Evolutionary conservation across 2,113 vertebrate species (phyloP).

Genomic region (Chamaetylas fuelleborni): DNA sequence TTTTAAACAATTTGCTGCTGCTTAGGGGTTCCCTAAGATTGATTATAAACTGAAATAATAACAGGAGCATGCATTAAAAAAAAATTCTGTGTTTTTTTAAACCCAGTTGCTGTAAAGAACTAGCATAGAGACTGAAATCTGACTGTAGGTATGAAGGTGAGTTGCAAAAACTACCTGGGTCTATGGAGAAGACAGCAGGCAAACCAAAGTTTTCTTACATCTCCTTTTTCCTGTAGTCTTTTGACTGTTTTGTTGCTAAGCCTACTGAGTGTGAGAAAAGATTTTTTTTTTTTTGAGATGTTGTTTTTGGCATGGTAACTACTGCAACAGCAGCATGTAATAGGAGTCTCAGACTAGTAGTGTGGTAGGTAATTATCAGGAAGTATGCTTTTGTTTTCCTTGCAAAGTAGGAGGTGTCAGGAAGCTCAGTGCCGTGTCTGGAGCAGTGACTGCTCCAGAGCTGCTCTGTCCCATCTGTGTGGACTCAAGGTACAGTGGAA

Average conservation of each 20-base stretch:
- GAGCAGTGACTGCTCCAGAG: not conserved
- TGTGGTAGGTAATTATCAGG: not conserved
- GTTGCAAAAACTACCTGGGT: not conserved
- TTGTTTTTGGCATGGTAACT: not conserved
- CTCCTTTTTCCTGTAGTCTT: not conserved
- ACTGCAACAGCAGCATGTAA: not conserved
- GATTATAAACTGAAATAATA: not conserved
- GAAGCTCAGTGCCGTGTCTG: not conserved
- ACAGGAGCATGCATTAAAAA: not conserved
- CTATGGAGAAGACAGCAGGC: not conserved
- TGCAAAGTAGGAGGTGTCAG: not conserved
- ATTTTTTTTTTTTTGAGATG: not conserved
- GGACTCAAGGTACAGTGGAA: not conserved
- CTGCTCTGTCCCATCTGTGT: not conserved
- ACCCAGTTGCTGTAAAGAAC: not conserved
- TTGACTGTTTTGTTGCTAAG: not conserved
- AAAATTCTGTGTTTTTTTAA: not conserved
- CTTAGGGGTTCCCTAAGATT: not conserved
- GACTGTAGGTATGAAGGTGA: not conserved
- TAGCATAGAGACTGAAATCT: not conserved
- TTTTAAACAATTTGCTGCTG: conserved; percentile 14
- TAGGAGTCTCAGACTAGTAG: not conserved
- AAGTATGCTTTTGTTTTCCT: not conserved
- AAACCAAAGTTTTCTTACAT: not conserved
- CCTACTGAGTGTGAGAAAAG: not conserved